Evolutionary conservation across 1,140 invertebrate genomes (phyloP), one percentile per base, ranked within the genome.

Genomic region (Lucilia sericata): DNA sequence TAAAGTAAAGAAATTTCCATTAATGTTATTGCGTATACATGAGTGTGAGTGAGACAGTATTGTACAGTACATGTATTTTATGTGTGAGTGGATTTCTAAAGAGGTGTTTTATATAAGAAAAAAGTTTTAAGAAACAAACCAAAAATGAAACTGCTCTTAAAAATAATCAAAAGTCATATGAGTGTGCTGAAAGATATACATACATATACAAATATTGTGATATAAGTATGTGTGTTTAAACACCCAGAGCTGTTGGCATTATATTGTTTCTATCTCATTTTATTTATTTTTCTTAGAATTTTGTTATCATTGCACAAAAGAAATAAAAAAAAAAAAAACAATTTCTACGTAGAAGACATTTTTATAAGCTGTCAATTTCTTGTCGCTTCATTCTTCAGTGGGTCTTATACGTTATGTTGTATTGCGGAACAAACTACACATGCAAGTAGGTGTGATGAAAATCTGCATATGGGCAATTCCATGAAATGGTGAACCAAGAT

Each of bases 331-430:
- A 42, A 30, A 30, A 42, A 42, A 42, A 42, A 42, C 42, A 10
- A 42, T 8, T 42, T 55, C 80, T 21, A 25, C 47, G 21, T 51
- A 14, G 47, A 51, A 82, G 51, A 82, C 47, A 42, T 82, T 82
- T 82, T 36, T 82, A 82, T 82, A 42, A 82, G 81, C 81, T 82
- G 81, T 82, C 81, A 70, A 82, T 70, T 82, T 82, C 51, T 70
- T 65, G 81, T 60, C 81, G 55, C 81, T 42, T 19, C 76, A 78
- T 65, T n/a, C 25, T 30, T 30, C 60, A 25, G 19, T 70, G 21
- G 19, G n/a, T 21, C 19, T 70, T n/a, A n/a, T n/a, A n/a, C n/a
- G n/a, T n/a, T n/a, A n/a, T 70, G 17, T 36, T 36, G 36, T 8
- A 36, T 36, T 36, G 36, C 36, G 8, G 36, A 36, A 36, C 3